Conservation (phyloP, 2,888 invertebrate species). For the Machimus rusticus region DNA sequence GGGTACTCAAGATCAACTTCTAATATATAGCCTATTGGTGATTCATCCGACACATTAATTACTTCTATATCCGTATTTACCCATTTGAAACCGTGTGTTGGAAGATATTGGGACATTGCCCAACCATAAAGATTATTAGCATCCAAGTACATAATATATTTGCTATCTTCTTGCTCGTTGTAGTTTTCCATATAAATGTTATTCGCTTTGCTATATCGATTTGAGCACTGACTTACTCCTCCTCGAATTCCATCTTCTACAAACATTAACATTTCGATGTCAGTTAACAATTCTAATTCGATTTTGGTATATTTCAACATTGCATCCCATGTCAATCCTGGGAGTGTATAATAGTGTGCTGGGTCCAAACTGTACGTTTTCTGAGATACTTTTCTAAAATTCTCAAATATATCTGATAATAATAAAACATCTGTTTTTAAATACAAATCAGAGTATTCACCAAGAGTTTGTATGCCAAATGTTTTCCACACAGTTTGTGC, state of each 20-base stretch:
- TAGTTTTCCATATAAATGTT: neutral
- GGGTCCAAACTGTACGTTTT: neutral
- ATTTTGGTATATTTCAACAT: neutral
- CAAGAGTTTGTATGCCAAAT: slow-evolving; percentile 50
- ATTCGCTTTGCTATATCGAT: neutral
- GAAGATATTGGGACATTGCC: slow-evolving; percentile 48
- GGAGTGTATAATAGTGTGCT: too few relatives aligned
- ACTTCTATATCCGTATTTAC: slow-evolving; percentile 12
- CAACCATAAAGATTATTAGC: slow-evolving; percentile 47
- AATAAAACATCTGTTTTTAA: too few relatives aligned
- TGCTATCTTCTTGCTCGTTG: neutral
- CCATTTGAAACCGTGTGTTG: slow-evolving; percentile 49
- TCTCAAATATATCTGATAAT: too few relatives aligned
- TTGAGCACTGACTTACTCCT: slow-evolving; percentile 23
- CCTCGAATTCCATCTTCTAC: slow-evolving; percentile 1
- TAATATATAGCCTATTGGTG: slow-evolving; percentile 51
- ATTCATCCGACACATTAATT: neutral
- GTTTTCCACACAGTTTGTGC: slow-evolving; percentile 50
- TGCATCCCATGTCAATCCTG: too few relatives aligned
- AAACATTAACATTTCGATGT: neutral
- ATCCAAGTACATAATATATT: slow-evolving; percentile 43
- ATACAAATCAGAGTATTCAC: slow-evolving; percentile 53
- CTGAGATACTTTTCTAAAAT: slow-evolving; percentile 32
- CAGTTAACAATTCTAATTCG: too few relatives aligned
- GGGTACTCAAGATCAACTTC: slow-evolving; percentile 52